phyloP scores from a whole-genome alignment of 1,140 invertebrate genomes.

The Arion vulgaris region DNA sequence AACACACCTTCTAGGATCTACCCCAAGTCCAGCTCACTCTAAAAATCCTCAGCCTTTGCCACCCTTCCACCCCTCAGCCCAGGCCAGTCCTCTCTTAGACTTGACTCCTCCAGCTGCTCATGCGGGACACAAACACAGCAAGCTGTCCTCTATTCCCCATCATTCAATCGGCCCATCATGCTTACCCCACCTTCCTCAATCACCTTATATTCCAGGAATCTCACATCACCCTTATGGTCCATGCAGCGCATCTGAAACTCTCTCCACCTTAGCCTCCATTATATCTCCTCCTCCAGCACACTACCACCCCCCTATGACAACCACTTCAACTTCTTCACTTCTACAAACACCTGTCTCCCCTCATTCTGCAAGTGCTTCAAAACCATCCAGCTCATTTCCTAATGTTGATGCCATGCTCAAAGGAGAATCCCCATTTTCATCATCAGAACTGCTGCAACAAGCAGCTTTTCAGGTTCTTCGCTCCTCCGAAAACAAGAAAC shows the following conservation, averaged over 20 bases:
- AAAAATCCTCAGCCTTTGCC: constrained; percentile 34
- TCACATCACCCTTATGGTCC: constrained; percentile 32
- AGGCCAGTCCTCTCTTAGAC: constrained; percentile 14
- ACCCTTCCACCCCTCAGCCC: constrained; percentile 37
- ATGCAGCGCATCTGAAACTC: constrained; percentile 32
- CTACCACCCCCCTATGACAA: neutral
- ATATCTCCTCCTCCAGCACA: constrained; percentile 35
- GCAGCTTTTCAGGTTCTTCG: constrained; percentile 31
- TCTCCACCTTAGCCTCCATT: constrained; percentile 34
- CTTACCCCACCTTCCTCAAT: neutral
- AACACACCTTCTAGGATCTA: neutral
- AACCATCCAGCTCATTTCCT: neutral
- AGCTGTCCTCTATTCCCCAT: neutral
- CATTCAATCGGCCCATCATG: neutral
- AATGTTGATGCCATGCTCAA: neutral
- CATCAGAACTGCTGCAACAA: constrained; percentile 28
- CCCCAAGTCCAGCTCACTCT: constrained; percentile 28
- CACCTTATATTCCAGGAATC: constrained; percentile 5
- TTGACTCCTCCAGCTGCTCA: constrained; percentile 31
- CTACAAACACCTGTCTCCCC: neutral
- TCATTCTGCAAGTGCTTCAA: neutral
- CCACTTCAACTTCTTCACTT: neutral
- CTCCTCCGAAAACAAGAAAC: constrained; percentile 5
- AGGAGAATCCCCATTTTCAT: constrained; percentile 12
- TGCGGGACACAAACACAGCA: constrained; percentile 15